phyloP scores from a whole-genome alignment of 2,797 vertebrate species.

The Nannoperca obscura region DNA sequence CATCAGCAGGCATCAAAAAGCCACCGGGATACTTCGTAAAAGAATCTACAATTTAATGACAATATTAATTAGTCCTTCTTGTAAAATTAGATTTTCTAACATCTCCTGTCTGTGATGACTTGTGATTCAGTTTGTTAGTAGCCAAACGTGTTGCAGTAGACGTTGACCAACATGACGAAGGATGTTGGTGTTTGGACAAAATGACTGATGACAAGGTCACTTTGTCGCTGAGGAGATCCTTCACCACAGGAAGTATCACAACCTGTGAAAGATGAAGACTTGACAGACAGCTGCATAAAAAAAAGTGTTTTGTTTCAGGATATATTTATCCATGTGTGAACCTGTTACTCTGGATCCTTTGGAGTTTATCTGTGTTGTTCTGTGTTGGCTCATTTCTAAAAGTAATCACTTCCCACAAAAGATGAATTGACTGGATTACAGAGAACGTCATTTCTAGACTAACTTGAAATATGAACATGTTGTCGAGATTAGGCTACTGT shows the following conservation, averaged over 20 bases:
- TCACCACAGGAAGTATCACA: background rate
- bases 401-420: background rate
- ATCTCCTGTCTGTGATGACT: background rate
- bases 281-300: background rate
- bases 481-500: background rate
- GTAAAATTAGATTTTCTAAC: background rate
- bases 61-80: background rate
- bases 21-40: background rate
- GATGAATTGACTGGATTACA: background rate
- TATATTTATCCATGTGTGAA: background rate
- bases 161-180: constrained; percentile 7
- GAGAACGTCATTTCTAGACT: background rate
- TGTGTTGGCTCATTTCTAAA: background rate
- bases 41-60: background rate
- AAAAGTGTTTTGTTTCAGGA: background rate
- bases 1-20: background rate
- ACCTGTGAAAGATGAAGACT: background rate
- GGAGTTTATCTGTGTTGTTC: background rate
- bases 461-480: background rate
- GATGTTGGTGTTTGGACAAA: background rate
- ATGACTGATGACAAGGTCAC: constrained; percentile 15
- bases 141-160: constrained; percentile 32
- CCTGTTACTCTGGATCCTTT: background rate
- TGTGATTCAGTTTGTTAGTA: constrained; percentile 29
- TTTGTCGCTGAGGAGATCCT: background rate